These are phyloP conservation scores for Caenorhabditis sinica DNA, from an alignment of 2,888 invertebrate genomes.

Conservation along the genomic window DNA sequence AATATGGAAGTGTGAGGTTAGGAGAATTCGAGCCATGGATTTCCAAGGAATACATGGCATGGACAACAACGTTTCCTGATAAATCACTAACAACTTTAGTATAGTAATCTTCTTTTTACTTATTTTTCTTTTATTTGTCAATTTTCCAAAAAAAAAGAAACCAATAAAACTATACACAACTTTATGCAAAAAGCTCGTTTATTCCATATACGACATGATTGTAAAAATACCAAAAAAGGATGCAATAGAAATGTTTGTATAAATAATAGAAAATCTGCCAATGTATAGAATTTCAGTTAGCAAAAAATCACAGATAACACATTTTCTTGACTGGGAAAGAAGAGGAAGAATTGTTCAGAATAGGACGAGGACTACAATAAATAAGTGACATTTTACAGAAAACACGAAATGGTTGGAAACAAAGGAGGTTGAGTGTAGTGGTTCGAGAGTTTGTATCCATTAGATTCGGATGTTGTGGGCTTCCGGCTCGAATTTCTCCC, in stretches of 20 bases:
- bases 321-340: constrained; percentile 1
- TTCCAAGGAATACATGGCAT: constrained; percentile 56
- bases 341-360: background rate
- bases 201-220: background rate
- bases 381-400: constrained; percentile 27
- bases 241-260: background rate
- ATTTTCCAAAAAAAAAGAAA: too few species aligned
- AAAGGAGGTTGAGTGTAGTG: background rate
- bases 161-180: too few species aligned
- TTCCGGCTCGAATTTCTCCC: constrained; percentile 97
- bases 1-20: constrained; percentile 4
- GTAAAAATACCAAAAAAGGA: background rate
- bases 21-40: constrained; percentile 43
- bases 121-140: too few species aligned
- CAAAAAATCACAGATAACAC: constrained; percentile 12
- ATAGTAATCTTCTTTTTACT: too few species aligned
- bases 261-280: too few species aligned
- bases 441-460: background rate
- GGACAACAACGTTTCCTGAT: constrained; percentile 44
- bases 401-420: background rate
- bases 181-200: background rate
- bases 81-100: too few species aligned
- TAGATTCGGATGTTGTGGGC: constrained; percentile 89
- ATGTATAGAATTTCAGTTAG: constrained; percentile 13
- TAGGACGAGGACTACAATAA: background rate